Percentiles rank a stretch among this genome's conserved stretches.
Evolutionary conservation across 1,140 invertebrate species (phyloP).

Genomic region (Heliconius hewitsoni): DNA sequence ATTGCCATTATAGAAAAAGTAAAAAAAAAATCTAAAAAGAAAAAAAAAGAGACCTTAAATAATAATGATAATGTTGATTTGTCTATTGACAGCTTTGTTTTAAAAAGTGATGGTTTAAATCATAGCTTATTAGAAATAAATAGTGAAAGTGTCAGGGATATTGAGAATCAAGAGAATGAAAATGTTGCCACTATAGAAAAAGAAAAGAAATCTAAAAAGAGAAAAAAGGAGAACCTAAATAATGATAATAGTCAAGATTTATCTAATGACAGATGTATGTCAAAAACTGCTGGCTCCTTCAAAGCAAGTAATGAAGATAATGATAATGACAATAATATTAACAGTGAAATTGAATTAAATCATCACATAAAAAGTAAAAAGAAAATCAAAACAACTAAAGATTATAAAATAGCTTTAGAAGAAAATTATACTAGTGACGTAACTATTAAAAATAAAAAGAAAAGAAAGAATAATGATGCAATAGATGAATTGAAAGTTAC

Average conservation of each 20-base stretch:
- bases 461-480: neutral
- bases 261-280: too few relatives aligned
- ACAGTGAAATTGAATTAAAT: neutral
- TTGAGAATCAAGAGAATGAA: too few relatives aligned
- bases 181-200: too few relatives aligned
- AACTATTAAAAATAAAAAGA: slow-evolving; percentile 10
- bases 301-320: neutral
- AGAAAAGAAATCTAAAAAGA: too few relatives aligned
- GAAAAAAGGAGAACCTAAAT: neutral
- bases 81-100: neutral
- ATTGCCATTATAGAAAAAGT: neutral
- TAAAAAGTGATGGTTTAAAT: neutral
- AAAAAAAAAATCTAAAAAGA: neutral
- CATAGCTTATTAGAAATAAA: too few relatives aligned
- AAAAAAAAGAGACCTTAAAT: neutral
- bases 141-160: too few relatives aligned
- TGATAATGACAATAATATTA: slow-evolving; percentile 6
- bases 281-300: too few relatives aligned
- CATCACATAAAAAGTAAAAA: slow-evolving; percentile 20
- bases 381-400: neutral
- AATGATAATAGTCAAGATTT: neutral
- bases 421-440: neutral
- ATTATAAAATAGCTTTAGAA: neutral
- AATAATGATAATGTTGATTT: neutral
- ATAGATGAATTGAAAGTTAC: neutral